phyloP scores from a whole-genome alignment of 2,113 vertebrate species.

The Andinoacara biseriatus region DNA sequence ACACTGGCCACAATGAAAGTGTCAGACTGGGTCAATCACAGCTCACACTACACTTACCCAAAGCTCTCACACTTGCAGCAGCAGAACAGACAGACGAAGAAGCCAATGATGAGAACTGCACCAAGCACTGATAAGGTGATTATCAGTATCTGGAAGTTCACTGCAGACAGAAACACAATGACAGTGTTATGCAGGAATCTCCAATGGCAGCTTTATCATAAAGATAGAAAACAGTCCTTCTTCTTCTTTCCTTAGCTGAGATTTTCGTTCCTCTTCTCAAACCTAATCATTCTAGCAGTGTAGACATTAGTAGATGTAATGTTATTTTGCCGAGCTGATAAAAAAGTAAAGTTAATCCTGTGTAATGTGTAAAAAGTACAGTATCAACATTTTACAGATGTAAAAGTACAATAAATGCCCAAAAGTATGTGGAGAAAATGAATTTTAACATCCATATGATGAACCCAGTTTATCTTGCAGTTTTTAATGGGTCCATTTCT shows the following conservation, averaged over 20 bases:
- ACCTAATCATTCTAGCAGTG: background rate
- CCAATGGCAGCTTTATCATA: background rate
- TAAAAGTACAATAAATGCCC: background rate
- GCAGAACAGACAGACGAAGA: constrained; percentile 88
- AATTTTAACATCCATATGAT: background rate
- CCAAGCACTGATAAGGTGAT: constrained; percentile 88
- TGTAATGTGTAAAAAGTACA: background rate
- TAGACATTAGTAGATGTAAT: background rate
- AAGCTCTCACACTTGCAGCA: constrained; percentile 87
- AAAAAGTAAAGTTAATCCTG: background rate
- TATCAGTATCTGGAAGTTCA: constrained; percentile 95
- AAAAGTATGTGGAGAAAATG: background rate
- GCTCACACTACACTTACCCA: constrained; percentile 75
- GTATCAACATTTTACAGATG: background rate
- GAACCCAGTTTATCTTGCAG: too few relatives aligned
- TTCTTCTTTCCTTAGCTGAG: background rate
- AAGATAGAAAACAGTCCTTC: background rate
- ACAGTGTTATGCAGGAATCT: background rate
- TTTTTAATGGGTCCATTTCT: too few relatives aligned
- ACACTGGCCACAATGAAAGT: background rate
- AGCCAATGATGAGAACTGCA: constrained; percentile 81
- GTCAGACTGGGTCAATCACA: background rate
- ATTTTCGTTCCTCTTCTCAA: background rate
- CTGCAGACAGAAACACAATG: constrained; percentile 67
- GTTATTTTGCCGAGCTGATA: background rate